Base-by-base conservation (phyloP, 2,113 vertebrate genomes). In the Meriones unguiculatus region DNA sequence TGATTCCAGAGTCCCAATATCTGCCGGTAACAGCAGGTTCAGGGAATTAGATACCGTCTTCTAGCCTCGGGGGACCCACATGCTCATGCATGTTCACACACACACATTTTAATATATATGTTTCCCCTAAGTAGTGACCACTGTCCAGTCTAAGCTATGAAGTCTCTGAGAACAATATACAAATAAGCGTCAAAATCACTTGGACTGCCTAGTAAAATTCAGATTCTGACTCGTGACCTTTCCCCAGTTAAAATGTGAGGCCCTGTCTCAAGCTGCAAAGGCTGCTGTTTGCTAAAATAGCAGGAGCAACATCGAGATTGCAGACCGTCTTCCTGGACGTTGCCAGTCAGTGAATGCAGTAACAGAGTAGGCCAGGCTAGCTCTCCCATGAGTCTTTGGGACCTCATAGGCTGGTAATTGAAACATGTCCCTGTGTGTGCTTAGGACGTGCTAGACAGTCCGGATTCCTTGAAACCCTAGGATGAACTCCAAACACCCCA, bases 261-360 rank as follows among this genome's bases (percentile, higher is more conserved):
- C 17, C 1, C 35, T 67, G 2, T 24, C 41, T 50, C 70, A 80
- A 41, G 28, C 54, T 38, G 87, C 87, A 77, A n/a, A 93, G 54
- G 5, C 50, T 87, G 18, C 87, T 87, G 75, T 84, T 97, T 80
- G n/a, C 25, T 76, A 92, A 90, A 94, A 78, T 62, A 62, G 46
- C 15, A 65, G 75, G 24, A 70, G 4, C 6, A 32, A 78, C 18
- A 38, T 75, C 86, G 72, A 41, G 14, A 85, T 64, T 6, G 50
- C 17, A 57, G 38, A 64, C 7, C 14, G 50, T 80, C 22, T 93
- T 91, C 62, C 14, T 81, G 65, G 38, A 25, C 9, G 69, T 38
- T 91, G 24, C 2, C 81, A 86, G 25, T 76, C 75, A 78, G 28
- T 30, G 65, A 90, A 41, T 1, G 24, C 67, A 25, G 38, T 38